Percentiles rank a stretch among this genome's conserved stretches.
phyloP scores from a whole-genome alignment of 2,113 vertebrate genomes.

The Periophthalmus modestus region DNA sequence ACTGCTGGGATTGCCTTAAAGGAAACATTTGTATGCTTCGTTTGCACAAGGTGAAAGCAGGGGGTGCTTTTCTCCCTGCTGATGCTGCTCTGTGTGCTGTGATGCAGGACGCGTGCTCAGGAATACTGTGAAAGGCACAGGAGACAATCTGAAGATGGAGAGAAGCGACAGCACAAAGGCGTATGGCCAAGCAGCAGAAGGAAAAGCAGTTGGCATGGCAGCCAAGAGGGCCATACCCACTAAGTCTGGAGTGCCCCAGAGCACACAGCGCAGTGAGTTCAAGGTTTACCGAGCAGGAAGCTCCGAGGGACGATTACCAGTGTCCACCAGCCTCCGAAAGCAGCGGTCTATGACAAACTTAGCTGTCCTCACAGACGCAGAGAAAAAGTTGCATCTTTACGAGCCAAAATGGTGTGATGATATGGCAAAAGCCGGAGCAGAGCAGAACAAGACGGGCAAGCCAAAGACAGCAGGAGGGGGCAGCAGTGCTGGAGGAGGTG shows the following conservation, averaged over 20 bases:
- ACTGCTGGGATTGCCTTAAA: conserved; percentile 52
- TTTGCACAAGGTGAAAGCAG: conserved; percentile 41
- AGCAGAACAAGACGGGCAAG: conserved; percentile 68
- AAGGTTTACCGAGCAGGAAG: conserved; percentile 89
- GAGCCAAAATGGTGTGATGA: conserved; percentile 96
- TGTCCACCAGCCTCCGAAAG: conserved; percentile 88
- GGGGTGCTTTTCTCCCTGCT: conserved; percentile 53
- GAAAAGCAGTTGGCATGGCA: conserved; percentile 79
- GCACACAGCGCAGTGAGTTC: conserved; percentile 83
- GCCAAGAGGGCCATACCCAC: conserved; percentile 78
- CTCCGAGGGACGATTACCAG: conserved; percentile 82
- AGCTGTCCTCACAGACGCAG: conserved; percentile 91
- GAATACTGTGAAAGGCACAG: conserved; percentile 81
- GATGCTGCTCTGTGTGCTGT: conserved; percentile 79
- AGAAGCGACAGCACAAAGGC: conserved; percentile 76
- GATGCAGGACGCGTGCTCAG: conserved; percentile 84
- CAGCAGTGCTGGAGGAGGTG: conserved; percentile 71
- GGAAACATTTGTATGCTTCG: conserved; percentile 37
- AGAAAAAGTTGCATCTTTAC: conserved; percentile 95
- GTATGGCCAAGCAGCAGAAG: conserved; percentile 73
- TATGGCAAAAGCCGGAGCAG: conserved; percentile 81
- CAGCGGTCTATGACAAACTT: conserved; percentile 96
- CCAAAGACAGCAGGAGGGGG: conserved; percentile 66
- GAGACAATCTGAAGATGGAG: conserved; percentile 74
- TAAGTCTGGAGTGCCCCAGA: conserved; percentile 79